Evolutionary conservation across 2,797 vertebrate species (phyloP).

Genomic region (Ceyx erithaca): DNA sequence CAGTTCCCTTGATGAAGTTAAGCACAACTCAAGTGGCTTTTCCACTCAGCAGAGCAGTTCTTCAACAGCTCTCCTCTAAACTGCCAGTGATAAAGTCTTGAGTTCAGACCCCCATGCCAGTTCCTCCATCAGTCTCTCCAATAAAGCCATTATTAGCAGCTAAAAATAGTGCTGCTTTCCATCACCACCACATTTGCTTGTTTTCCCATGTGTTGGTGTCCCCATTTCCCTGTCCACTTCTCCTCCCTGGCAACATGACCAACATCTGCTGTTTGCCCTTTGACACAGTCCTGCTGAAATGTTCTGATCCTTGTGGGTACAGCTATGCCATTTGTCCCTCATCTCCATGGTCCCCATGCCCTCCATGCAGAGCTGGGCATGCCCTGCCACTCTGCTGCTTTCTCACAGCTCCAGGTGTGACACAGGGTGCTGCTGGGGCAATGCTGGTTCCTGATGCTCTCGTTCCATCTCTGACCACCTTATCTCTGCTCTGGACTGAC

Average conservation of each 20-base stretch:
- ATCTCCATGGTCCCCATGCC: fast-evolving
- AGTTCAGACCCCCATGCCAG: fast-evolving
- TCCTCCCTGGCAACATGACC: fast-evolving
- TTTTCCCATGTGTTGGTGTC: background rate
- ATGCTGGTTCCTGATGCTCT: background rate
- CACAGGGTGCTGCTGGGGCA: background rate
- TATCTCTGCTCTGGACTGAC: background rate
- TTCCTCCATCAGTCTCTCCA: background rate
- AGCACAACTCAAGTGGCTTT: slow-evolving; percentile 26
- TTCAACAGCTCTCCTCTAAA: slow-evolving; percentile 6
- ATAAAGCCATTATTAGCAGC: background rate
- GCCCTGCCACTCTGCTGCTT: background rate
- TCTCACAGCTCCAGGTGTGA: background rate
- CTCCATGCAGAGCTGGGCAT: fast-evolving
- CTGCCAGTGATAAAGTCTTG: background rate
- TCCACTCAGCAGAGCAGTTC: background rate
- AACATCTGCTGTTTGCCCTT: background rate
- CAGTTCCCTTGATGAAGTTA: slow-evolving; percentile 50
- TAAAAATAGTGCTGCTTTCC: background rate
- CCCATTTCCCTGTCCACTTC: background rate
- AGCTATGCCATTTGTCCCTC: background rate
- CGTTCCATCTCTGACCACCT: fast-evolving
- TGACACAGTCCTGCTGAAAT: background rate
- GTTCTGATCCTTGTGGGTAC: background rate
- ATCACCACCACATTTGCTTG: background rate